phyloP scores from a whole-genome alignment of 2,797 vertebrate species.

The Acipenser ruthenus region DNA sequence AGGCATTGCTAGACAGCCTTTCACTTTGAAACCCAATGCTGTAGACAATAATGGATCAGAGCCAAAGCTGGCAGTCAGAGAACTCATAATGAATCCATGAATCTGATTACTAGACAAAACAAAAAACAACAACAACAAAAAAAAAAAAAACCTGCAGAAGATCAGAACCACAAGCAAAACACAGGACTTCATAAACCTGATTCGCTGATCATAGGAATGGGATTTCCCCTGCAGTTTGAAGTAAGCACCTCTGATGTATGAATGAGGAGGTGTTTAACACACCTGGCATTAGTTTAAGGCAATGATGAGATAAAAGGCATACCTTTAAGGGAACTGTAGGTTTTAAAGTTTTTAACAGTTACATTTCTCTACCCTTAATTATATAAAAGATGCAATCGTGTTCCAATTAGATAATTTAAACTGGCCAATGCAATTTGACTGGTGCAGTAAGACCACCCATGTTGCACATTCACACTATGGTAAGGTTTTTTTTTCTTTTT shows the following conservation, averaged over 20 bases:
- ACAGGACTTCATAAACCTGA: constrained; percentile 21
- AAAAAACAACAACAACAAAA: constrained; percentile 12
- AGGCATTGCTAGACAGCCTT: constrained; percentile 32
- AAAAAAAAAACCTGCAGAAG: not conserved
- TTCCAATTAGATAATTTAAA: constrained; percentile 40
- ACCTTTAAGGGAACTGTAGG: constrained; percentile 53
- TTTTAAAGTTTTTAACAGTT: constrained; percentile 38
- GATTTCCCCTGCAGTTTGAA: constrained; percentile 27
- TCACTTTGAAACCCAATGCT: constrained; percentile 17
- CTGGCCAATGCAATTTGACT: constrained; percentile 33
- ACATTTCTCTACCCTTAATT: constrained; percentile 38
- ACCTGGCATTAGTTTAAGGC: constrained; percentile 53
- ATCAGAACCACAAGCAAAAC: constrained; percentile 21
- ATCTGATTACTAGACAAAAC: constrained; percentile 39
- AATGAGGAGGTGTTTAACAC: constrained; percentile 27
- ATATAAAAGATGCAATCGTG: constrained; percentile 35
- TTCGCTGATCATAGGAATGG: constrained; percentile 20
- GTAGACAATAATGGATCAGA: constrained; percentile 48
- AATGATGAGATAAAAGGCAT: constrained; percentile 54
- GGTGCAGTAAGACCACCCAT: constrained; percentile 46
- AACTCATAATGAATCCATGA: constrained; percentile 21
- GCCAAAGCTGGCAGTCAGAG: constrained; percentile 30
- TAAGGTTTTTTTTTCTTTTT: constrained; percentile 7
- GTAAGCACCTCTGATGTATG: constrained; percentile 26
- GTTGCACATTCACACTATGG: constrained; percentile 15